Evolutionary conservation across 2,113 vertebrate species (phyloP), one percentile per base, ranked within the genome.

Genomic region (Phyllopteryx taeniolatus): DNA sequence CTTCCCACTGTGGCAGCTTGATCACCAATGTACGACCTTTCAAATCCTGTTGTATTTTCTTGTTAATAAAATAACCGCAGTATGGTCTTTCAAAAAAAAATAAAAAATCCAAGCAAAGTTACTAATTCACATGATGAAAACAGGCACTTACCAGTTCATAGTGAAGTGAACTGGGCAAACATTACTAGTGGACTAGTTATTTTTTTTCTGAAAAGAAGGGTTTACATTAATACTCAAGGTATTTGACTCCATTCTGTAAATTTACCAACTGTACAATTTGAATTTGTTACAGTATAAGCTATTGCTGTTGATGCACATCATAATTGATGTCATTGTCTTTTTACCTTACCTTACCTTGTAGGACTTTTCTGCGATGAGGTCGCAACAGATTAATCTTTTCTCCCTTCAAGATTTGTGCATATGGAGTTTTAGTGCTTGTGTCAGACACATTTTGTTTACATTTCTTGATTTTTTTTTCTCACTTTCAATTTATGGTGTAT

Each of bases 111-210:
- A 71, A 64, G 68, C 63, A n/a, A 56, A 44, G 42, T 67, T 79
- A 63, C 72, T 84, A 79, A 82, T 83, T 74, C 74, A 67, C 64
- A 66, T 42, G 1, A 74, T 79, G 76, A 81, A 81, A 31, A 59
- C 22, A 2, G 53, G 10, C 53, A 56, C 19, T 22, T n/a, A n/a
- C 53, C 2, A 56, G 19, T 56, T 56, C 8, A n/a, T n/a, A 20
- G 53, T n/a, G 20, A 56, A 56, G 20, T 56, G 20, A 2, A 27
- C 20, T 0, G 9, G 20, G 2, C 53, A 56, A 56, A 47, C 46
- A 47, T 47, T 47, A 39, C 13, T 9, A 47, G 11, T 19, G 17
- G 49, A 13, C 49, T 19, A 46, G 8, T 44, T 44, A 44, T 7
- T 19, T 51, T 11, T 11, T 57, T 57, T 3, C 46, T 47, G 46